Percentiles rank a stretch among this genome's conserved stretches.
Conservation (phyloP, 2,113 vertebrate species). For the Eptatretus burgeri region DNA sequence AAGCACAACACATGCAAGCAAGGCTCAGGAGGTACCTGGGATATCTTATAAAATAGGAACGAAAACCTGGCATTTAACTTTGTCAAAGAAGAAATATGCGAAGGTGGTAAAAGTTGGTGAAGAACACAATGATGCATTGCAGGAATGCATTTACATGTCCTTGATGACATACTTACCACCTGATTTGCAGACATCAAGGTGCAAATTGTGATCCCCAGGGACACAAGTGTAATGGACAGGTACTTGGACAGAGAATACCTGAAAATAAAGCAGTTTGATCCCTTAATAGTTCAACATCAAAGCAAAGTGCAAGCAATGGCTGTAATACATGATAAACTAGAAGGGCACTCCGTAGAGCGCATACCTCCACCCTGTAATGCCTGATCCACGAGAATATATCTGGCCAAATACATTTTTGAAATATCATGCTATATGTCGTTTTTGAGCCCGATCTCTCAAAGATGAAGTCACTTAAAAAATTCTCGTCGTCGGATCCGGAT, state of each 20-base stretch:
- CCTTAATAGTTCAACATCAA: background rate
- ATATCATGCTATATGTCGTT: too few species aligned
- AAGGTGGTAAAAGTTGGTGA: background rate
- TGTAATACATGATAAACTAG: too few species aligned
- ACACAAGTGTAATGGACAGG: conserved; percentile 49
- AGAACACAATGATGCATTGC: background rate
- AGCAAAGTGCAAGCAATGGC: too few species aligned
- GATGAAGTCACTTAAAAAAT: too few species aligned
- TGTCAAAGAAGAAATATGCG: background rate
- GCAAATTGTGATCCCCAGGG: conserved; percentile 80
- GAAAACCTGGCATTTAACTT: conserved; percentile 1
- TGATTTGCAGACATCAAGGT: conserved; percentile 87
- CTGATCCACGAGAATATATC: too few species aligned
- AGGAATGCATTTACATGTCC: too few species aligned
- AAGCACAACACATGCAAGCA: conserved; percentile 7
- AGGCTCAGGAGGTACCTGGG: conserved; percentile 5
- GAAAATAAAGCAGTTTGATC: conserved; percentile 10
- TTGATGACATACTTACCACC: conserved; percentile 35
- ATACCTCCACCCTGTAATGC: too few species aligned
- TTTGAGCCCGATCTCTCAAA: too few species aligned
- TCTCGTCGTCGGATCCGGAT: too few species aligned
- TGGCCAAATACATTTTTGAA: too few species aligned
- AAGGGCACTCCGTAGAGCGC: too few species aligned
- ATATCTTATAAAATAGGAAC: conserved; percentile 1
- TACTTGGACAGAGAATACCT: conserved; percentile 63